These are phyloP conservation scores for Torymus texanus DNA, from an alignment of 2,888 invertebrate species.

Conservation along the genomic window DNA sequence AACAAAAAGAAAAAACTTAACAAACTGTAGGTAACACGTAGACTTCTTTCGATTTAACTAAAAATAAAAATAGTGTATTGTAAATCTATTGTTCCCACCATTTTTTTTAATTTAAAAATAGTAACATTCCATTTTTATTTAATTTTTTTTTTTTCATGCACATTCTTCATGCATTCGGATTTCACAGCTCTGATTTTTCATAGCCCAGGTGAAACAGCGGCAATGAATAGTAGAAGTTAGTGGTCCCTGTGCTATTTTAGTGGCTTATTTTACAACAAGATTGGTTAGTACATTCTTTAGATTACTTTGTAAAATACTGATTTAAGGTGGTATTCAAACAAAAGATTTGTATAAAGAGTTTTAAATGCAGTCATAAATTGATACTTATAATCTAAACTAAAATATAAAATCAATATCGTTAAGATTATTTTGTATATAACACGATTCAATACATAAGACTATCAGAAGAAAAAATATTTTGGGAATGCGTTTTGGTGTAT, in stretches of 20 bases:
- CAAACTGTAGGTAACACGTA: slow-evolving; percentile 57
- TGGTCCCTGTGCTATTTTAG: slow-evolving; percentile 8
- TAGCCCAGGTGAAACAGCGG: slow-evolving; percentile 33
- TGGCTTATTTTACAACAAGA: too few species aligned
- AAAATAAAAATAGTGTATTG: slow-evolving; percentile 40
- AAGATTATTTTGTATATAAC: slow-evolving; percentile 2
- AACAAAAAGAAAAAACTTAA: slow-evolving; percentile 58
- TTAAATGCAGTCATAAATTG: slow-evolving; percentile 29
- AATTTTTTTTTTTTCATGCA: slow-evolving; percentile 29
- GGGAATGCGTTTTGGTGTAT: neutral
- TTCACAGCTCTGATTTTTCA: slow-evolving; percentile 54
- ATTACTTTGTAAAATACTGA: slow-evolving; percentile 26
- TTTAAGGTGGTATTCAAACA: neutral
- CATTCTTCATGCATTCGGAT: slow-evolving; percentile 36
- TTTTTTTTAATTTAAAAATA: slow-evolving; percentile 23
- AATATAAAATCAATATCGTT: neutral
- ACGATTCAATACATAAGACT: neutral
- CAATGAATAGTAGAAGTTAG: slow-evolving; percentile 32
- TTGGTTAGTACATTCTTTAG: slow-evolving; percentile 1
- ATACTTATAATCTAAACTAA: slow-evolving; percentile 10
- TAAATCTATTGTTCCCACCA: slow-evolving; percentile 44
- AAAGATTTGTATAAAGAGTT: neutral
- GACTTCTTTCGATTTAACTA: slow-evolving; percentile 41
- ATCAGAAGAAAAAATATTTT: neutral
- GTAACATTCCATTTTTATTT: slow-evolving; percentile 23